Evolutionary conservation across 2,888 invertebrate species (phyloP), one percentile per base, ranked within the genome.

Genomic region (Sarcophaga rosellei): DNA sequence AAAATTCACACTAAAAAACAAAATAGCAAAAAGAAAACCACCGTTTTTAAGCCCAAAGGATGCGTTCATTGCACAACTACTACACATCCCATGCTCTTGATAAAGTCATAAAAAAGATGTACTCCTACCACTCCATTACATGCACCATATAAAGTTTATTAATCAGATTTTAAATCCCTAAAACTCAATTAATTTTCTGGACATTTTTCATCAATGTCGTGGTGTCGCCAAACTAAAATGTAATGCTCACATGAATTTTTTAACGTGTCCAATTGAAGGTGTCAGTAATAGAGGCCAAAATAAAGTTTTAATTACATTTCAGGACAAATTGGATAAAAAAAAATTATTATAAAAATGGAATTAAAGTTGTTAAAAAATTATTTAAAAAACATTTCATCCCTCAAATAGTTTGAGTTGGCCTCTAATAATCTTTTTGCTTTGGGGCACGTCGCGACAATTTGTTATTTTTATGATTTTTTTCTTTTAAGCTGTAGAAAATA

Each of bases 251-350:
- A 53, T 53, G 53, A 15, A 53, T 53, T 12, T 15, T 53, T 47
- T 12, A 15, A 17, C 17, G 53, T 53, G 12, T 17, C 53, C 15
- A 53, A 17, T 53, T 53, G 62, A 84, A 73, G 69, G 78, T 75
- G 70, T 63, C 70, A 79, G 59, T 78, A 57, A 35, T 78, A 63
- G 53, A 74, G 65, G 79, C 79, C 61, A 53, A 84, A 72, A 69
- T 68, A 73, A 84, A 84, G 61, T 84, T 80, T 80, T 84, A 76
- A 84, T 76, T 80, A 84, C 72, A 65, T 75, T 75, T 84, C 65
- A 65, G 75, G 47, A 70, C 44, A 65, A 78, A 23, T 61, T 47
- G n/a, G 20, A 8, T 15, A 57, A 74, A 45, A 74, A 23, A 35
- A 61, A 23, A 65, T 57, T 15, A 61, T n/a, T 57, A 23, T 11